Evolutionary conservation across 2,888 invertebrate species (phyloP).

Genomic region (Cylindroiulus punctatus): DNA sequence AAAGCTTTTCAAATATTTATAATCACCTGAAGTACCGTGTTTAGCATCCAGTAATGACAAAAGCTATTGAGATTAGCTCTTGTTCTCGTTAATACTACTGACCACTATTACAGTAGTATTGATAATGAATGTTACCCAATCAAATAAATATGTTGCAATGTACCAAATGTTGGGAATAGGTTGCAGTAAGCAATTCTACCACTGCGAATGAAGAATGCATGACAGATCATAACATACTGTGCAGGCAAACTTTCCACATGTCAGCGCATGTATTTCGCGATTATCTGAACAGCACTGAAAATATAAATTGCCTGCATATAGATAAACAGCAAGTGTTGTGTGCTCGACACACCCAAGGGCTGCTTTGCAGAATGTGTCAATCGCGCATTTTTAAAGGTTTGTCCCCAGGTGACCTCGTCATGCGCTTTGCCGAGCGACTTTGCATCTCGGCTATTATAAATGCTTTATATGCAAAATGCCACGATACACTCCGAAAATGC

Average conservation of each 20-base stretch:
- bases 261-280: not conserved
- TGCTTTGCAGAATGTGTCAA: conserved; percentile 16
- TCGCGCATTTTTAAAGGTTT: conserved; percentile 44
- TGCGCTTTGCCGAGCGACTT: conserved; percentile 10
- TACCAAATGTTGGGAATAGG: no score
- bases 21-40: no score
- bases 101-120: no score
- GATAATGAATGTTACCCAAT: no score
- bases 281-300: not conserved
- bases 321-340: not conserved
- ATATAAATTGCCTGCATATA: not conserved
- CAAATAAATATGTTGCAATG: no score
- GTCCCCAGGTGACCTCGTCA: conserved; percentile 47
- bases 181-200: no score
- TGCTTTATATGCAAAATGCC: conserved; percentile 53
- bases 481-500: conserved; percentile 45
- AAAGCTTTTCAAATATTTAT: no score
- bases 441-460: conserved; percentile 51
- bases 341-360: not conserved
- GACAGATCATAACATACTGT: not conserved
- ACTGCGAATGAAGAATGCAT: not conserved
- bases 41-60: no score
- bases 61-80: no score
- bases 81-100: no score
- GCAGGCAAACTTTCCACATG: not conserved